Conservation (phyloP, 1,140 invertebrate species). For the Drosophila aff. region DNA sequence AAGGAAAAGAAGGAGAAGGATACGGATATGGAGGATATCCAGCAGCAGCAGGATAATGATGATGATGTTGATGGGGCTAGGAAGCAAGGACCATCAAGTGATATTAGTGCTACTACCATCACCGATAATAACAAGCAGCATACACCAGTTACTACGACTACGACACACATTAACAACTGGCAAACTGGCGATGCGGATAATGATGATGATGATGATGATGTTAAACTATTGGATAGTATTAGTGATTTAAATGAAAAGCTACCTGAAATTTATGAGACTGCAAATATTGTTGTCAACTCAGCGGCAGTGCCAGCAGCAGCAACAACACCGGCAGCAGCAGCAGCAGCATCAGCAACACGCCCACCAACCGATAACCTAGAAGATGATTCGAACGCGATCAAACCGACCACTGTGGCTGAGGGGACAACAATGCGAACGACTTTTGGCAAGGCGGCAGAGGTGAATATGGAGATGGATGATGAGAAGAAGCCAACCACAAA, state of each 20-base stretch:
- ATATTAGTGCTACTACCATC: slow-evolving; percentile 84
- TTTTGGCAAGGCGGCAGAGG: slow-evolving; percentile 72
- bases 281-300: slow-evolving; percentile 84
- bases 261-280: slow-evolving; percentile 85
- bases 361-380: slow-evolving; percentile 72
- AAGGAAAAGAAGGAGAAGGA: neutral
- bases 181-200: slow-evolving; percentile 60
- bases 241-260: slow-evolving; percentile 85
- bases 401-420: slow-evolving; percentile 60
- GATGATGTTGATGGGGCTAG: slow-evolving; percentile 74
- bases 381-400: slow-evolving; percentile 56
- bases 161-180: slow-evolving; percentile 64
- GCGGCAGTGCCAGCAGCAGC: slow-evolving; percentile 66
- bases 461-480: slow-evolving; percentile 14
- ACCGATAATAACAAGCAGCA: slow-evolving; percentile 58
- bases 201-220: slow-evolving; percentile 59
- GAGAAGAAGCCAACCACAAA: slow-evolving; percentile 19
- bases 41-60: slow-evolving; percentile 18
- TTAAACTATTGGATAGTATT: slow-evolving; percentile 85
- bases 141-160: slow-evolving; percentile 67
- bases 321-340: slow-evolving; percentile 30
- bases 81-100: slow-evolving; percentile 76
- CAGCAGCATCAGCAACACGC: slow-evolving; percentile 53
- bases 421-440: slow-evolving; percentile 82
- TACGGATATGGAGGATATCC: slow-evolving; percentile 7